phyloP scores from a whole-genome alignment of 2,113 vertebrate genomes.

The Phylloscopus trochiloides region DNA sequence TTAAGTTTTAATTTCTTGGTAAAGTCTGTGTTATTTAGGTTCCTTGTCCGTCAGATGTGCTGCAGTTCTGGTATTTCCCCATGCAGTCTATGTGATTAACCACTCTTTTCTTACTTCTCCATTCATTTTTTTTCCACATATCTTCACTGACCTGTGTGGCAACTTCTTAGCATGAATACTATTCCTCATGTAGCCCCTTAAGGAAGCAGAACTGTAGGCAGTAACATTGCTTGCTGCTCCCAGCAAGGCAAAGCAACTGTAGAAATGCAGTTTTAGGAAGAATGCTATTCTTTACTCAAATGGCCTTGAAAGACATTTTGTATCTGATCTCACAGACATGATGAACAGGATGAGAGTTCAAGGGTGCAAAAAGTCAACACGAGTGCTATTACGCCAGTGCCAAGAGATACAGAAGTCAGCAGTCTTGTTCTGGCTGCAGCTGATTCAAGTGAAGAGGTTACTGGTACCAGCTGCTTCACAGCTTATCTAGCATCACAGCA shows the following conservation, averaged over 20 bases:
- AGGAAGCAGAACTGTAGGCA: neutral
- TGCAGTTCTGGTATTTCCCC: neutral
- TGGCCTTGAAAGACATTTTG: neutral
- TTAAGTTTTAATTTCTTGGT: neutral
- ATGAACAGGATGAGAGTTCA: neutral
- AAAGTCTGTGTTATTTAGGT: neutral
- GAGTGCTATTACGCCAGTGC: neutral
- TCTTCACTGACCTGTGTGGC: neutral
- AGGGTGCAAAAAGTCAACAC: neutral
- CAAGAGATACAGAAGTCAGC: slow-evolving; percentile 25
- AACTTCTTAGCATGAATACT: neutral
- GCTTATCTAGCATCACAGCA: neutral
- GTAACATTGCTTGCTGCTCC: neutral
- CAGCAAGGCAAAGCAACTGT: neutral
- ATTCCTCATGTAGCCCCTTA: neutral
- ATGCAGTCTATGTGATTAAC: neutral
- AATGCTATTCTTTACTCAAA: neutral
- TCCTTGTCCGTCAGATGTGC: neutral
- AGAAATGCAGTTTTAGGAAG: neutral
- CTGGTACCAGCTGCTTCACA: neutral
- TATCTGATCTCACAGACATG: neutral
- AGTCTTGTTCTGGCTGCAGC: neutral
- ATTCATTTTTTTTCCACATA: neutral
- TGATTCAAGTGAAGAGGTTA: neutral
- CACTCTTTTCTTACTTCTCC: neutral